Evolutionary conservation across 2,888 invertebrate species (phyloP).

Genomic region (Crepidodera aurea): DNA sequence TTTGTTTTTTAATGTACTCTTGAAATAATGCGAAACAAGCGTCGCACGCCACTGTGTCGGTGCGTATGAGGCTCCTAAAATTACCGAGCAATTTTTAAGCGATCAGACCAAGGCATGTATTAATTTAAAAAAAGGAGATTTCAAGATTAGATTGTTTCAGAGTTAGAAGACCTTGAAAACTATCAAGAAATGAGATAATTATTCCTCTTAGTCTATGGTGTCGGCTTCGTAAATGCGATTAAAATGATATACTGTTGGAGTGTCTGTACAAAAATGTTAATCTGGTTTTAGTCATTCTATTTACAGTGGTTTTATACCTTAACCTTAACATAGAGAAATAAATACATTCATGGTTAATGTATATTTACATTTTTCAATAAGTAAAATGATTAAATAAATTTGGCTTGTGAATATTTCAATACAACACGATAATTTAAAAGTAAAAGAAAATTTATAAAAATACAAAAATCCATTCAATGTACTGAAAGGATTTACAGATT

Average conservation of each 20-base stretch:
- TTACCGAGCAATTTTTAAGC: constrained; percentile 34
- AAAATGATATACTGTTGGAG: constrained; percentile 28
- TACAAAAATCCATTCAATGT: too few relatives aligned
- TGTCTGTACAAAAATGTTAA: constrained; percentile 16
- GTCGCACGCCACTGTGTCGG: background rate
- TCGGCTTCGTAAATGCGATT: constrained; percentile 29
- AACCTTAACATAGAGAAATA: constrained; percentile 18
- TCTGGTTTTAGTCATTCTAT: constrained; percentile 6
- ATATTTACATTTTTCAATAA: too few relatives aligned
- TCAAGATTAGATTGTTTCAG: constrained; percentile 42
- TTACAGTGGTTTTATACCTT: constrained; percentile 2
- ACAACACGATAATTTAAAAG: too few relatives aligned
- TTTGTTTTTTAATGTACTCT: too few relatives aligned
- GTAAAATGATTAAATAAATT: too few relatives aligned
- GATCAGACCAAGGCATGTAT: constrained; percentile 41
- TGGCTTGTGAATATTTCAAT: too few relatives aligned
- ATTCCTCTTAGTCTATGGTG: constrained; percentile 22
- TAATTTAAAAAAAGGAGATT: constrained; percentile 42
- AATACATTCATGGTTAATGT: too few relatives aligned
- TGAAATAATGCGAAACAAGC: too few relatives aligned
- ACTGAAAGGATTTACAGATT: too few relatives aligned
- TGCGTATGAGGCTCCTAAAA: constrained; percentile 32
- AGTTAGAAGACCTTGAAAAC: constrained; percentile 35
- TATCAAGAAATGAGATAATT: constrained; percentile 36
- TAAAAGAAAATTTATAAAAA: too few relatives aligned